Evolutionary conservation across 2,113 vertebrate genomes (phyloP), one percentile per base, ranked within the genome.

Genomic region (Rhabdornis inornatus): DNA sequence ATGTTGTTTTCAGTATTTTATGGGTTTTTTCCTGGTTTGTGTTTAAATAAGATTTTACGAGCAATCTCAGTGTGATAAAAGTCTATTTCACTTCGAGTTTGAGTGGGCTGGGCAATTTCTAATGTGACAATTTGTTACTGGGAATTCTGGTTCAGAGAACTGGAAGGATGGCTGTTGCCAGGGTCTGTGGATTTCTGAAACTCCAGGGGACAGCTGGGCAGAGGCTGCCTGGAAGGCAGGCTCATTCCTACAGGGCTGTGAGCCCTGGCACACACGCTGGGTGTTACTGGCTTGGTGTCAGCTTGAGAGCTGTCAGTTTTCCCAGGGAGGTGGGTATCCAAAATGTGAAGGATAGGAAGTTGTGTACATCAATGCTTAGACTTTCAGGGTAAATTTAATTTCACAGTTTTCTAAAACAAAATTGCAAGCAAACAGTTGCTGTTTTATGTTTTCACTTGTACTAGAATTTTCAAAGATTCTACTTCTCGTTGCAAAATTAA

Each of bases 151-250:
- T 72, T 93, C 49, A 31, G 14, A 64, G 81, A 78, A 19, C 10
- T 27, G 50, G 21, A 52, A 84, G 52, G 35, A 64, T 82, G 44
- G 23, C 12, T 0, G 0, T 27, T 87, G 77, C 52, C 77, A 87
- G 35, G 39, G 33, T 5, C 7, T 84, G 81, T 68, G 65, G 23
- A 28, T 95, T 81, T 66, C 56, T 23, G 65, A 55, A 50, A 13
- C 27, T n/a, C 7, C 7, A 1, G 3, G 30, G n/a, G 8, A 35
- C 9, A 71, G 35, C 40, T 39, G 35, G 0, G 0, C 44, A 30
- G 1, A 1, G 27, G 52, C 39, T 71, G 59, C 30, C 31, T 37
- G 49, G n/a, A 55, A 79, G 52, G 11, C 27, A 42, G 47, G 33
- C 28, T 70, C 61, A 21, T 59, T 45, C 50, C 42, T 59, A 0